These are phyloP conservation scores for Tiliacea aurago DNA, from an alignment of 2,888 invertebrate species.

Conservation along the genomic window DNA sequence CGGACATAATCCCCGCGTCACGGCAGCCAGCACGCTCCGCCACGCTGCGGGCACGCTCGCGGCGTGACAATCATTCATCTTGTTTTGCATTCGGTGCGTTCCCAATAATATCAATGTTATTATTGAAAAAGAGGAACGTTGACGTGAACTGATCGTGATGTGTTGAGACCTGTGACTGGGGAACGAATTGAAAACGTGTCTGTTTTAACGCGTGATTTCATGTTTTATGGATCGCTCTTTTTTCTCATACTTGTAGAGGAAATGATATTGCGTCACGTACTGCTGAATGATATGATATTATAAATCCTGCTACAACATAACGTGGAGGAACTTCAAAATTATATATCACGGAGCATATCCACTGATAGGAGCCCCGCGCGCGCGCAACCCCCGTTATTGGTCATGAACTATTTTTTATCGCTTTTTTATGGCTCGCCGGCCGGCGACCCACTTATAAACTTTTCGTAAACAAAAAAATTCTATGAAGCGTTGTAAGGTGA, in stretches of 20 bases:
- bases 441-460: too few relatives aligned
- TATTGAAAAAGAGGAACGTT: slow-evolving; percentile 48
- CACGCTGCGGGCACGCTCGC: slow-evolving; percentile 21
- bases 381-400: too few relatives aligned
- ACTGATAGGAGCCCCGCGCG: too few relatives aligned
- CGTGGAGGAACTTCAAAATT: neutral
- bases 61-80: slow-evolving; percentile 47
- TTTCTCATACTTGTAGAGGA: neutral
- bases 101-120: slow-evolving; percentile 55
- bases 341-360: neutral
- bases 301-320: slow-evolving; percentile 4
- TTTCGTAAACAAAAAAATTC: too few relatives aligned
- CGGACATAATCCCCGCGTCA: slow-evolving; percentile 41
- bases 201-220: slow-evolving; percentile 9
- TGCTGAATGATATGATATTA: neutral
- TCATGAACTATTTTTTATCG: too few relatives aligned
- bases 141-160: slow-evolving; percentile 45
- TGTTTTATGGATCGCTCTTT: neutral
- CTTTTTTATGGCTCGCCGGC: too few relatives aligned
- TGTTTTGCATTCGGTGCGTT: slow-evolving; percentile 53
- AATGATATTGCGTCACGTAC: neutral
- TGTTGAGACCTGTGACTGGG: slow-evolving; percentile 32
- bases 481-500: too few relatives aligned
- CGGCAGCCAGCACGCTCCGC: slow-evolving; percentile 30
- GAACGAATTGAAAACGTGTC: slow-evolving; percentile 34